These are phyloP conservation scores for Aphelenchoides besseyi DNA, from an alignment of 1,140 invertebrate genomes.

Conservation along the genomic window DNA sequence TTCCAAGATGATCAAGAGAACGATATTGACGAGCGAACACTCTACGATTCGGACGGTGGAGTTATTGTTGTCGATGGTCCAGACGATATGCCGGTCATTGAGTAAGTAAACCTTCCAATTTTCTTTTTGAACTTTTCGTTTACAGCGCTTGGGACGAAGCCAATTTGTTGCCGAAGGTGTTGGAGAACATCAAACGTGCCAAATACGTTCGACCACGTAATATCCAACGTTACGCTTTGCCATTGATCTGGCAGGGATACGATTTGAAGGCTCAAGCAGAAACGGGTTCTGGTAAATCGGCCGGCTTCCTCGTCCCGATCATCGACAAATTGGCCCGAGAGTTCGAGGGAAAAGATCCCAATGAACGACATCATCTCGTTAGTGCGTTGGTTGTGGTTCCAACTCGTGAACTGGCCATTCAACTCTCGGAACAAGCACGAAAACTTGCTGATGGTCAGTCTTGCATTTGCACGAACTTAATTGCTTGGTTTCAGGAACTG, in stretches of 20 bases:
- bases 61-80: slow-evolving; percentile 74
- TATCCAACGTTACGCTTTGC: slow-evolving; percentile 41
- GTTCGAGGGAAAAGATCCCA: slow-evolving; percentile 55
- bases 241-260: slow-evolving; percentile 33
- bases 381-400: slow-evolving; percentile 87
- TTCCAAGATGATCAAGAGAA: slow-evolving; percentile 72
- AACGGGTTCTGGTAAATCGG: slow-evolving; percentile 78
- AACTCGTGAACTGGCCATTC: slow-evolving; percentile 88
- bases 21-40: slow-evolving; percentile 82
- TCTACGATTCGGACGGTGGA: slow-evolving; percentile 77
- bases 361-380: slow-evolving; percentile 77
- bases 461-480: slow-evolving; percentile 1
- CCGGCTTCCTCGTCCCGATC: slow-evolving; percentile 91
- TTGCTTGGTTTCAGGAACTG: slow-evolving; percentile 38
- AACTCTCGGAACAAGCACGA: slow-evolving; percentile 91
- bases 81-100: slow-evolving; percentile 65
- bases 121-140: background rate
- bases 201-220: slow-evolving; percentile 76
- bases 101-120: slow-evolving; percentile 10
- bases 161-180: slow-evolving; percentile 65
- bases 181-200: slow-evolving; percentile 77
- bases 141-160: slow-evolving; percentile 66
- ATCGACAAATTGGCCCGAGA: slow-evolving; percentile 86
- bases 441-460: slow-evolving; percentile 81
- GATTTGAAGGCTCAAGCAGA: slow-evolving; percentile 60